Evolutionary conservation across 2,113 vertebrate species (phyloP), one percentile per base, ranked within the genome.

Genomic region (Arenaria interpres): DNA sequence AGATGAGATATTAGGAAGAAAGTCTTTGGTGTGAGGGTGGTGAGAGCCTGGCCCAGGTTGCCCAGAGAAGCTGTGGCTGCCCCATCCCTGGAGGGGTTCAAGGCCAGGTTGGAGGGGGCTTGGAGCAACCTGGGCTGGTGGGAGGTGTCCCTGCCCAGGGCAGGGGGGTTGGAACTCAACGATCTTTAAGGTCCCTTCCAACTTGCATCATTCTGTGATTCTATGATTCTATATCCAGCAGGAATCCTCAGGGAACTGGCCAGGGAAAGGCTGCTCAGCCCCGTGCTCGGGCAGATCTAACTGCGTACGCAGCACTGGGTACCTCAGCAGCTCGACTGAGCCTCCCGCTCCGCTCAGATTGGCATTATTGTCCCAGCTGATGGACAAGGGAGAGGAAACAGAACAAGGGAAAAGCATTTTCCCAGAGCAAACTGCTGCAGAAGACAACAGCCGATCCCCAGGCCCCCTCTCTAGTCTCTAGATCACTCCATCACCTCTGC

Each of bases 221-320:
- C 15, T 28, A 53, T 10, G 14, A 27, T 27, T 53, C 35, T 20
- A 17, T 7, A 81, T 12, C 22, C 56, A 59, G 64, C 46, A 15
- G 0, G 7, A 32, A 76, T 32, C 7, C 69, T 56, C 14, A 23
- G 0, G 8, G 68, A 69, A n/a, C 4, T 6, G 43, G 41, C 4
- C 43, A 17, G 35, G 88, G 43, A 59, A 66, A 72, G 77, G 85
- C 53, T 27, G 69, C 64, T 59, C 50, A n/a, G 67, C 45, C 20
- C 45, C 12, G 3, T 5, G 14, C 25, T 48, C 15, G 3, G 74
- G 43, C 45, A 21, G 24, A 64, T 33, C 45, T 23, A 14, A 25
- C 56, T 7, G 27, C 6, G 1, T 7, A 27, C 2, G 2, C 35
- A 2, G 46, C 37, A 4, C 14, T 9, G 0, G 33, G 24, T 11